Base-by-base conservation (phyloP, 2,113 vertebrate genomes). In the Paradisaea rubra region DNA sequence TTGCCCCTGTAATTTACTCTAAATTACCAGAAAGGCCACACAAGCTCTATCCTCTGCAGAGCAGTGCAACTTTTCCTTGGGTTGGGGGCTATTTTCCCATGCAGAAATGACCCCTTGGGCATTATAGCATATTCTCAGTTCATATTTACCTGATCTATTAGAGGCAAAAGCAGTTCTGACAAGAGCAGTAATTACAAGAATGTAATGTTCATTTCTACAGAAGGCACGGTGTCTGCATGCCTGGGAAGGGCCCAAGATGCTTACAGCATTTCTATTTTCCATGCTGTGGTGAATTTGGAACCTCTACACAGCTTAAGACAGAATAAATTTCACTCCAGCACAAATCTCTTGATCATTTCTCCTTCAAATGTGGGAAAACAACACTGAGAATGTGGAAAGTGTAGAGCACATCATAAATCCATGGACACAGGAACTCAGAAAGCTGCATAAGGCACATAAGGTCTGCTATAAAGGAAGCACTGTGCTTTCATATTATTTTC, bases 301-400 rank as follows among this genome's bases (percentile, higher is more conserved):
- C 65, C 95, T 97, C 97, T 95, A 89, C 96, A 97, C 96, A 96
- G 97, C 97, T 97, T 97, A 95, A 97, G 97, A 97, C 97, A 97
- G 98, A 98, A 98, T 97, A 97, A 97, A 98, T 96, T 96, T 97
- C 95, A 98, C 97, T 97, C 96, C 97, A 94, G 97, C 97, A 97
- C 97, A 98, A 97, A 97, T 98, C 97, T 97, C 97, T 97, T 97
- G 97, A 97, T 98, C 97, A 97, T 97, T 98, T 97, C 97, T 98
- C 96, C 97, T 97, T 98, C 97, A 97, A 97, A 97, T 97, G 97
- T 98, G 98, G 97, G 97, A 96, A 98, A 97, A 94, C 97, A 96
- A 97, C 95, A 87, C 96, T 97, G 97, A 96, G 96, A 97, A 98
- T 97, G 97, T 97, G 97, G 97, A 97, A 97, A 98, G 96, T 92